Evolutionary conservation across 2,113 vertebrate species (phyloP), one percentile per base, ranked within the genome.

Genomic region (Neogobius melanostomus): DNA sequence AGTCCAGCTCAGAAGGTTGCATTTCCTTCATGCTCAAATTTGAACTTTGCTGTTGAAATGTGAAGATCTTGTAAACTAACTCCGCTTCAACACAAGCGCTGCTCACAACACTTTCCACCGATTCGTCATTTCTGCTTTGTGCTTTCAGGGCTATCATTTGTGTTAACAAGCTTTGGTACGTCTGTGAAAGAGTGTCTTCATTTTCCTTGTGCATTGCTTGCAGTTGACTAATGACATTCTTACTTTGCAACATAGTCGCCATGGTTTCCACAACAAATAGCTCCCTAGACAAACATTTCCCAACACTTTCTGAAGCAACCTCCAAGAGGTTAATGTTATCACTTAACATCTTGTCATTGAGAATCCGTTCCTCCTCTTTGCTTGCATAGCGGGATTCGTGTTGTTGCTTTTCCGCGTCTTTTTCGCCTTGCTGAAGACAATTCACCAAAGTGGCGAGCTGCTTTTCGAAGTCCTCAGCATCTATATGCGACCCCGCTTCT

Each of bases 81-180:
- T 98, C 96, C 0, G 95, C 94, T 71, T 93, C 95, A 69, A 94
- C 82, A 66, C 91, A 93, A 76, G 83, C 84, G 81, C 0, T 83
- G 45, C 8, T 64, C 63, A 86, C 93, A 8, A 16, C 63, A 21
- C 11, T 57, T 21, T 90, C 74, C 62, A 84, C 71, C 62, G 51
- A n/a, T 15, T 49, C 54, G 6, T 36, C 3, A 1, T 5, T 61
- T n/a, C 63, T 73, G 47, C 67, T 84, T 6, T 17, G 56, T 10
- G 28, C 63, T 72, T 94, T 94, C 64, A 96, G 76, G n/a, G 91
- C 80, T 44, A 95, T 76, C 75, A 93, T 95, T 85, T 79, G 92
- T 8, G 93, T 84, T 66, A 95, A 89, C 73, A 92, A 0, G 0
- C 86, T 79, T 54, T 86, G 91, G 75, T 95, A 90, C 51, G 86